Evolutionary conservation across 1,140 invertebrate species (phyloP), one percentile per base, ranked within the genome.

Genomic region (Ostrea edulis): DNA sequence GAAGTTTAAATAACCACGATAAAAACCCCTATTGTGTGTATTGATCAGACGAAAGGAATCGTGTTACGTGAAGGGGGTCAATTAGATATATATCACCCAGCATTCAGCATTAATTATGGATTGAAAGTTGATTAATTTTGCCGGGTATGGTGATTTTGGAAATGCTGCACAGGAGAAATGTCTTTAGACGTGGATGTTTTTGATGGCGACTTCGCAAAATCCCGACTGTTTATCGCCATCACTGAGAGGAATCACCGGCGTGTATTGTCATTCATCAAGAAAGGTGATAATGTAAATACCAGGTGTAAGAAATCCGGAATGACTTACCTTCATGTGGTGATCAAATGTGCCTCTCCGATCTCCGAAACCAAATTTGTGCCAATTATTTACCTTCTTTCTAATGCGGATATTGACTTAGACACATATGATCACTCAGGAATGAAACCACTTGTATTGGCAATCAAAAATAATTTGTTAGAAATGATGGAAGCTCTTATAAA

Each of bases 351-450:
- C 5, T 77, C 62, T 11, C 88, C 90, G 55, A 90, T 91, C 20
- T 88, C 87, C 0, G 92, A 94, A 86, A 77, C 84, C 4, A 88
- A 91, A 86, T 92, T 84, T 87, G 92, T 93, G 22, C 93, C 94
- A n/a, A 91, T 94, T 87, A 89, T 94, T 5, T 94, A 94, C 88
- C 89, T 92, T 35, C 86, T 95, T 12, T 94, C 93, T 20, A 94
- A 94, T 87, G 92, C 93, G n/a, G 92, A 92, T 51, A 84, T 92
- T 51, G 89, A 93, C 83, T 68, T 94, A 20, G 90, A 94, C 58
- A 54, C 81, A 2, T 25, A 54, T 0, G 92, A 95, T 84, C 87
- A 83, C 8, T 83, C 88, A 2, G 92, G 92, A 25, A 82, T 88
- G n/a, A 93, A 90, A 17, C 87, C 94, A 0, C 86, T 94, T 14